Evolutionary conservation across 2,797 vertebrate species (phyloP).

Genomic region (Brachymystax lenok): DNA sequence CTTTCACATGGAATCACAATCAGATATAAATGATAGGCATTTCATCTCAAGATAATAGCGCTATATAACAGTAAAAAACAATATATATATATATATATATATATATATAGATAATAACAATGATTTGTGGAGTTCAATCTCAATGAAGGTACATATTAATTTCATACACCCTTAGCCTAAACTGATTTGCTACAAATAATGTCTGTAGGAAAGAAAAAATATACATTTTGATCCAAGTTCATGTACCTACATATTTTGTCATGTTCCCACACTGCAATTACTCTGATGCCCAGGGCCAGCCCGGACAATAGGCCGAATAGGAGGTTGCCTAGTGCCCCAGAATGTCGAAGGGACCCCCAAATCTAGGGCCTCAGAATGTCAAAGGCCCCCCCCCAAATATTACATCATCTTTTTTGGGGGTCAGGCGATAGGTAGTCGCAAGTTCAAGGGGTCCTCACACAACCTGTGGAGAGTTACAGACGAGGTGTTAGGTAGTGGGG

Average conservation of each 20-base stretch:
- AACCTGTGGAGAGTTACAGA: too few species aligned
- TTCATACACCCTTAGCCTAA: neutral
- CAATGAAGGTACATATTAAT: neutral
- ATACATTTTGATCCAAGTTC: neutral
- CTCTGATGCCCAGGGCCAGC: slow-evolving; percentile 42
- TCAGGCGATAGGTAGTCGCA: too few species aligned
- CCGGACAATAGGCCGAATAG: too few species aligned
- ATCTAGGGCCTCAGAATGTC: too few species aligned
- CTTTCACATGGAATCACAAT: slow-evolving; percentile 39
- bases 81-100: neutral
- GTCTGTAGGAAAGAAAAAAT: neutral
- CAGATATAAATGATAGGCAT: slow-evolving; percentile 15
- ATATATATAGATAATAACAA: slow-evolving; percentile 20
- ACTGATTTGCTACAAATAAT: neutral
- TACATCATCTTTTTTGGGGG: too few species aligned
- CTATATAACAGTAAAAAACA: slow-evolving; percentile 19
- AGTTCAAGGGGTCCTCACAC: too few species aligned
- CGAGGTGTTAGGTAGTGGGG: too few species aligned
- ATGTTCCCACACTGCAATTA: slow-evolving; percentile 53
- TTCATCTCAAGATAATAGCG: slow-evolving; percentile 1
- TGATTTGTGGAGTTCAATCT: slow-evolving; percentile 21
- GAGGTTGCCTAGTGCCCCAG: too few species aligned
- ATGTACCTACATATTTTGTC: slow-evolving; percentile 47
- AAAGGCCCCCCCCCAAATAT: too few species aligned
- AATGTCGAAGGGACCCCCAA: too few species aligned